Evolutionary conservation across 2,888 invertebrate genomes (phyloP).

Genomic region (Norana najaformis): DNA sequence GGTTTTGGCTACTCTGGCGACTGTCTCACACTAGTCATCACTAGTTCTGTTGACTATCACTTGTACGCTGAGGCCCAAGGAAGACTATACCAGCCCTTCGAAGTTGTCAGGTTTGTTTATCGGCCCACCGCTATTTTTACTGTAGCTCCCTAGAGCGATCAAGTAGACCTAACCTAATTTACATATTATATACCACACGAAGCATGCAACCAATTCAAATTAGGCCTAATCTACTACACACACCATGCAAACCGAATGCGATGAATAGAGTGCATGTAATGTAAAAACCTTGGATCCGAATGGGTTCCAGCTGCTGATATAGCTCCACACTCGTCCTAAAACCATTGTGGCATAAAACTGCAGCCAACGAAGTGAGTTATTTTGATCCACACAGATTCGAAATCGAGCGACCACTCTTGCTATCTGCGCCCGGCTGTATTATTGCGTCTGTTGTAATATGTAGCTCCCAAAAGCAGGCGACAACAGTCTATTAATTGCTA

Average conservation of each 20-base stretch:
- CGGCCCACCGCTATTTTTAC: background rate
- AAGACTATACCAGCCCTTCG: background rate
- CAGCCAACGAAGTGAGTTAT: background rate
- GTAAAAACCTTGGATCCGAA: background rate
- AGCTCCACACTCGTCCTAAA: slow-evolving; percentile 6
- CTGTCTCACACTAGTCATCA: too few species aligned
- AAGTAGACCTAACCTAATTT: too few species aligned
- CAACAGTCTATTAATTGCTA: background rate
- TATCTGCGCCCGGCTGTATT: background rate
- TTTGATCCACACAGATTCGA: background rate
- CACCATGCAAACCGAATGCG: too few species aligned
- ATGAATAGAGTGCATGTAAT: background rate
- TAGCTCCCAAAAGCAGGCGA: background rate
- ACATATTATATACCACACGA: background rate
- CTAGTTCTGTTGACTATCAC: too few species aligned
- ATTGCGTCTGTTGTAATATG: background rate
- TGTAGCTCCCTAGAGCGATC: background rate
- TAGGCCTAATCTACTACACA: too few species aligned
- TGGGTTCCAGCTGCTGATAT: slow-evolving; percentile 21
- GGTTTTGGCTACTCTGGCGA: too few species aligned
- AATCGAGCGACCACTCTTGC: background rate
- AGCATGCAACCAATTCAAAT: background rate
- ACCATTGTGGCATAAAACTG: background rate
- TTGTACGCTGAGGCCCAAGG: too few species aligned
- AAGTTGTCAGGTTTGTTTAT: background rate